Conservation (phyloP, 1,140 invertebrate species). For the Brachionus rotundiformis region DNA sequence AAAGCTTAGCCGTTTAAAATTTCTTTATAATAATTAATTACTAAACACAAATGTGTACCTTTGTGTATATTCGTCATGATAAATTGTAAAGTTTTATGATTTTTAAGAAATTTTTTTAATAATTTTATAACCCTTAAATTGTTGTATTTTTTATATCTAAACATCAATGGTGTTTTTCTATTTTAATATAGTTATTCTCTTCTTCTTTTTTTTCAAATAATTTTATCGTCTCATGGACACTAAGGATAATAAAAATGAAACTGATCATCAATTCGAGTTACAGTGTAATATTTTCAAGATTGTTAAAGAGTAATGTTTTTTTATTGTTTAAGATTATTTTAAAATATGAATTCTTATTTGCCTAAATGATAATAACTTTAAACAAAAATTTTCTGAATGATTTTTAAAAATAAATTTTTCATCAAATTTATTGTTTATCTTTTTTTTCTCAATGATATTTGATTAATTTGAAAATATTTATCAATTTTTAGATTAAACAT, state of each 20-base stretch:
- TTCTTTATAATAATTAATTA: not conserved
- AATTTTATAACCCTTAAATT: not conserved
- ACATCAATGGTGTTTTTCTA: not conserved
- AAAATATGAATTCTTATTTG: not conserved
- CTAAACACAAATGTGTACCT: conserved; percentile 9
- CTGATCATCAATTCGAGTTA: not conserved
- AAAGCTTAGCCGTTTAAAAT: not conserved
- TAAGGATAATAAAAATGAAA: not conserved
- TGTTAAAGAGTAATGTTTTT: not conserved
- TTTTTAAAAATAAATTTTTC: not conserved
- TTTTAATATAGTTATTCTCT: not conserved
- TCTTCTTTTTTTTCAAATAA: not conserved
- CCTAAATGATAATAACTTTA: conserved; percentile 4
- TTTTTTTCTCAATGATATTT: not conserved
- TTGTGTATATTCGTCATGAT: conserved; percentile 45
- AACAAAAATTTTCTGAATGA: not conserved
- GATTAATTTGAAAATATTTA: not conserved
- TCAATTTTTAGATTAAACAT: too few relatives aligned
- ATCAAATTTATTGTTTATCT: not conserved
- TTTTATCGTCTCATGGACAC: not conserved
- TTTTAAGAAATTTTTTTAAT: conserved; percentile 1
- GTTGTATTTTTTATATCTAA: conserved; percentile 4
- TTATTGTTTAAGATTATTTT: conserved; percentile 11
- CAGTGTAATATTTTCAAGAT: conserved; percentile 24
- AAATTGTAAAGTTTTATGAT: conserved; percentile 27